phyloP scores from a whole-genome alignment of 2,888 invertebrate species.

The Oligia latruncula region DNA sequence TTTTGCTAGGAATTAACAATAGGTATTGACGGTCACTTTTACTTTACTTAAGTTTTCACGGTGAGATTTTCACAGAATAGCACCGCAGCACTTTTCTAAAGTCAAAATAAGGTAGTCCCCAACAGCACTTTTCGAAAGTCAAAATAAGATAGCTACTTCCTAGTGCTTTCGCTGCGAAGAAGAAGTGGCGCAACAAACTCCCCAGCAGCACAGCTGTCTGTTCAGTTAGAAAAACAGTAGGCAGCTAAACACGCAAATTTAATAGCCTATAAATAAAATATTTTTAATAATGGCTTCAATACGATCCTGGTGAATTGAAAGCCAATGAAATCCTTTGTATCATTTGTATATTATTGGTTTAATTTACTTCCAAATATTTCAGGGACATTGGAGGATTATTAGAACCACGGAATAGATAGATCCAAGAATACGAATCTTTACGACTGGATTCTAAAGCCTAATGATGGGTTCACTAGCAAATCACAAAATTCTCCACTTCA shows the following conservation, averaged over 20 bases:
- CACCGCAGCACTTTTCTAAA: not conserved
- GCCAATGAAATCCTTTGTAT: conserved; percentile 18
- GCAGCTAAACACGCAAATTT: not conserved
- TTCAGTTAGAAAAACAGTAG: not conserved
- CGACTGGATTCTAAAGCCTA: not conserved
- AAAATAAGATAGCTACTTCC: not conserved
- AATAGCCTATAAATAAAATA: not conserved
- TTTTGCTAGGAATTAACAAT: too few species aligned
- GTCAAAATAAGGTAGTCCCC: not conserved
- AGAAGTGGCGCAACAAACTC: not conserved
- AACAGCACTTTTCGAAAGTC: not conserved
- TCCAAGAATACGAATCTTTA: not conserved
- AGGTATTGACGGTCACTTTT: too few species aligned
- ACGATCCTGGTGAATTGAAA: conserved; percentile 20
- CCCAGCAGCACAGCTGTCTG: not conserved
- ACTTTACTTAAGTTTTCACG: too few species aligned
- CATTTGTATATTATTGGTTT: conserved; percentile 20
- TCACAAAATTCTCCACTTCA: too few species aligned
- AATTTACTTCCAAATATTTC: conserved; percentile 26
- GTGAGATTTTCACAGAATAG: too few species aligned
- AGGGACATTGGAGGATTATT: not conserved
- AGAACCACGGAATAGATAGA: too few species aligned
- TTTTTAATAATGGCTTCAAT: conserved; percentile 1
- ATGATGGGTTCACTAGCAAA: not conserved
- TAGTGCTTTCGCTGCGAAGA: not conserved